Evolutionary conservation across 2,113 vertebrate species (phyloP).

Genomic region (Paramormyrops kingsleyae): DNA sequence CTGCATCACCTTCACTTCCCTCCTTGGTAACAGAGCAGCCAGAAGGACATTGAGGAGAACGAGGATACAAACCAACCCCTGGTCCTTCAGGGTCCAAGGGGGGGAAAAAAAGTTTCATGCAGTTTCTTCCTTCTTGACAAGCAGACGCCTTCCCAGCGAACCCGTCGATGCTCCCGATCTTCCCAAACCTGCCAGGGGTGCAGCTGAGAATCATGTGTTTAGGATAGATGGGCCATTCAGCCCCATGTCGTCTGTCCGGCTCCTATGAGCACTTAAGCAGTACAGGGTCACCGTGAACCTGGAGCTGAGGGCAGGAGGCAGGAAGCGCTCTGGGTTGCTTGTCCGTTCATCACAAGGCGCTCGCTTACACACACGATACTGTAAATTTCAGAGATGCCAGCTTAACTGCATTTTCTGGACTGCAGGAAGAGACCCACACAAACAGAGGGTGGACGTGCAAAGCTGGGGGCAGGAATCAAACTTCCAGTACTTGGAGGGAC

Average conservation of each 20-base stretch:
- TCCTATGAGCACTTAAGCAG: not conserved
- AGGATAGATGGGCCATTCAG: not conserved
- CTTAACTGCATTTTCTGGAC: not conserved
- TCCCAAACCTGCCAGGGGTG: constrained; percentile 6
- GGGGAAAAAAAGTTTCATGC: constrained; percentile 33
- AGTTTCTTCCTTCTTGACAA: constrained; percentile 20
- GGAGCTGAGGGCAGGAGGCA: not conserved
- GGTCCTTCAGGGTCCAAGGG: constrained; percentile 54
- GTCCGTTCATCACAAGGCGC: not conserved
- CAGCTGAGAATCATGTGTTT: not conserved
- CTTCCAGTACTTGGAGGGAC: not conserved
- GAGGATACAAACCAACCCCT: constrained; percentile 50
- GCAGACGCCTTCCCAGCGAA: constrained; percentile 29
- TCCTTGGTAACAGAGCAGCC: not conserved
- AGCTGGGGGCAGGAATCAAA: too few relatives aligned
- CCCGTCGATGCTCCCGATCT: constrained; percentile 50
- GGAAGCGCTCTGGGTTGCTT: not conserved
- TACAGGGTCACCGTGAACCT: not conserved
- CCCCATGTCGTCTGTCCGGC: not conserved
- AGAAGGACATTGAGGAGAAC: constrained; percentile 35
- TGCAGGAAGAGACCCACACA: not conserved
- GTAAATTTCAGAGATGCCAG: constrained; percentile 49
- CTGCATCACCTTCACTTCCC: not conserved
- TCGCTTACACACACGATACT: constrained; percentile 39
- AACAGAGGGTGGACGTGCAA: constrained; percentile 29